phyloP scores from a whole-genome alignment of 92 coral and sea anemone species.

The Montipora capitata region DNA sequence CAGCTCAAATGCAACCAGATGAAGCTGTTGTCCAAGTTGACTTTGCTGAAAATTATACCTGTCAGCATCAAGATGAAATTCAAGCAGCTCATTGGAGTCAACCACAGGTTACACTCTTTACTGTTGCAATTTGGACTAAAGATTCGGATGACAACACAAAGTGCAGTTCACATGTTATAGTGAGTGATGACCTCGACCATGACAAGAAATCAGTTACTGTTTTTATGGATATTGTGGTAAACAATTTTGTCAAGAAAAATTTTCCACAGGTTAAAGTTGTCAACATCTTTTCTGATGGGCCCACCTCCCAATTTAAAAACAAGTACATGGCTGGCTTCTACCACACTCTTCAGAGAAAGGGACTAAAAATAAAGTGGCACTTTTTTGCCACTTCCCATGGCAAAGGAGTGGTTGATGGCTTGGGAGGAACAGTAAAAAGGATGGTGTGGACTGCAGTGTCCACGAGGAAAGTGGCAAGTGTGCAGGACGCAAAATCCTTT shows the following conservation, averaged over 20 bases:
- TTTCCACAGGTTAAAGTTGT: conserved; percentile 47
- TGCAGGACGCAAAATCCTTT: neutral
- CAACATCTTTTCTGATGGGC: conserved; percentile 76
- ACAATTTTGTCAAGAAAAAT: conserved; percentile 28
- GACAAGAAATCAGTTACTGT: conserved; percentile 70
- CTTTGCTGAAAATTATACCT: conserved; percentile 72
- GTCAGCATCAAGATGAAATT: neutral
- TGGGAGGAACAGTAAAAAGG: conserved; percentile 76
- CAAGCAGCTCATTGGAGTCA: conserved; percentile 74
- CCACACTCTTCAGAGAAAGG: conserved; percentile 20
- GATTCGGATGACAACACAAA: conserved; percentile 16
- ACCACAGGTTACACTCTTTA: conserved; percentile 50
- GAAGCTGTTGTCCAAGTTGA: conserved; percentile 80
- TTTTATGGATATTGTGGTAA: conserved; percentile 61
- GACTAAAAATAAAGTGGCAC: conserved; percentile 47
- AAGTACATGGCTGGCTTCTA: conserved; percentile 62
- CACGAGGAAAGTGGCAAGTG: conserved; percentile 29
- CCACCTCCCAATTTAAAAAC: conserved; percentile 77
- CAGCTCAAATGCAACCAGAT: conserved; percentile 34
- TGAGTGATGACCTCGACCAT: conserved; percentile 66
- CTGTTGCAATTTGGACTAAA: conserved; percentile 69
- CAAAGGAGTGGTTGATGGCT: conserved; percentile 77
- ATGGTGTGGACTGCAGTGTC: too few relatives aligned
- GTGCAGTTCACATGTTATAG: conserved; percentile 59
- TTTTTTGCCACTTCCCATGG: conserved; percentile 78